Conservation (phyloP, 1,140 invertebrate species). For the Drosophila aff. region DNA sequence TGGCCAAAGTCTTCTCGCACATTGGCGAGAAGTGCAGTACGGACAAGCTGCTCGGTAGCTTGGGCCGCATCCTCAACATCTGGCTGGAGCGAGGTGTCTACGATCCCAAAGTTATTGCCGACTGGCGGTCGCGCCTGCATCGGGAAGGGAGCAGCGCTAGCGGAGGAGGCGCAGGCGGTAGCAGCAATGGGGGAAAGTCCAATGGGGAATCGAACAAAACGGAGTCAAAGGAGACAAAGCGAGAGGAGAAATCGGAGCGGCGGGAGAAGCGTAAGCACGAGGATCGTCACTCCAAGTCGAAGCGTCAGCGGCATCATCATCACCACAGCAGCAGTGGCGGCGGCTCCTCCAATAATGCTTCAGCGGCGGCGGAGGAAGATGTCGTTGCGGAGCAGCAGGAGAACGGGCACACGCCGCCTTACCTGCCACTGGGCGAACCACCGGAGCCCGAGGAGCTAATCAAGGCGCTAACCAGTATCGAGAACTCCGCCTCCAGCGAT, state of each 20-base stretch:
- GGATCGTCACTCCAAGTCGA: slow-evolving; percentile 68
- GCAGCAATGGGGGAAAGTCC: slow-evolving; percentile 21
- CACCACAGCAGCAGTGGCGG: slow-evolving; percentile 33
- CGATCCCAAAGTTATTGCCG: slow-evolving; percentile 90
- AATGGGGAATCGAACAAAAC: slow-evolving; percentile 17
- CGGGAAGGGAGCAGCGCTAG: slow-evolving; percentile 33
- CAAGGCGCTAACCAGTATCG: slow-evolving; percentile 93
- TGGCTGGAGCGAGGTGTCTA: slow-evolving; percentile 97
- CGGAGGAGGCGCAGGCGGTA: slow-evolving; percentile 1
- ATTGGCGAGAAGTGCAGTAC: slow-evolving; percentile 90
- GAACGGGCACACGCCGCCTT: slow-evolving; percentile 88
- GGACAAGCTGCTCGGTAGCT: slow-evolving; percentile 91
- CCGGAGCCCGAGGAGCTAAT: slow-evolving; percentile 95
- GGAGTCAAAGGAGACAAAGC: not conserved
- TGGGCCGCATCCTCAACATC: slow-evolving; percentile 93
- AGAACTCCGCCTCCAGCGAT: slow-evolving; percentile 97
- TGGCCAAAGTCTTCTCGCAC: slow-evolving; percentile 93
- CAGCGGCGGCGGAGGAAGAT: slow-evolving; percentile 10
- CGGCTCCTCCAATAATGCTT: slow-evolving; percentile 86
- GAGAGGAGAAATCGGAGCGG: slow-evolving; percentile 75
- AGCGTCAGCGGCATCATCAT: slow-evolving; percentile 42
- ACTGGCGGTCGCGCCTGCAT: slow-evolving; percentile 86
- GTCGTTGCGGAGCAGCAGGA: slow-evolving; percentile 31
- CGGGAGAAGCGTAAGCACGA: slow-evolving; percentile 70
- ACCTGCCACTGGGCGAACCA: slow-evolving; percentile 92